phyloP scores from a whole-genome alignment of 2,113 vertebrate species.

The Piprites chloris region DNA sequence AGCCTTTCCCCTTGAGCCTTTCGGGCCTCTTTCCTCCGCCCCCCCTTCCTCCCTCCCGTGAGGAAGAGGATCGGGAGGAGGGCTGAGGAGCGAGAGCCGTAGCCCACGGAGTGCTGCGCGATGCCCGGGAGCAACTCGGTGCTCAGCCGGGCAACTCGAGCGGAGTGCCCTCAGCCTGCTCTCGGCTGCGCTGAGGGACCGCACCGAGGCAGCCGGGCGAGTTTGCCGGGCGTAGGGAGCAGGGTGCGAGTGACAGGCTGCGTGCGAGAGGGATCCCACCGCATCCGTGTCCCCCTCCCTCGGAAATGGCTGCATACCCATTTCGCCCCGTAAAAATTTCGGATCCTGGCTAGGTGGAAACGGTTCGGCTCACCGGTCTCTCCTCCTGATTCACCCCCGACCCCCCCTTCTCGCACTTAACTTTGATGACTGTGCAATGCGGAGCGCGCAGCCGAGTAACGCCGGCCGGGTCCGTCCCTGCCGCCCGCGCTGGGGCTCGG shows the following conservation, averaged over 20 bases:
- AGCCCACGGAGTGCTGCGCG: neutral
- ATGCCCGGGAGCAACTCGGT: constrained; percentile 54
- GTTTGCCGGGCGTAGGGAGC: neutral
- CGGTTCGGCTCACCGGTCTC: neutral
- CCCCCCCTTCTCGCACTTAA: constrained; percentile 47
- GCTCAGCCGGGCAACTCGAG: constrained; percentile 59
- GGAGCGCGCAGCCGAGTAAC: constrained; percentile 7
- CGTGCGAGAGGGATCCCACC: neutral
- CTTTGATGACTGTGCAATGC: constrained; percentile 77
- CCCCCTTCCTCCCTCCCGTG: neutral
- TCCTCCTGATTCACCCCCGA: neutral
- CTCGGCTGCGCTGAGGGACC: neutral
- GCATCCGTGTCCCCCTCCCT: neutral
- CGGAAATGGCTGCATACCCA: constrained; percentile 40
- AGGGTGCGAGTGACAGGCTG: neutral
- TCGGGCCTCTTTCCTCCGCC: neutral
- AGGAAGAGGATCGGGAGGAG: neutral
- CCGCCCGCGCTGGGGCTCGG: neutral
- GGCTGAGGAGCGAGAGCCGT: neutral
- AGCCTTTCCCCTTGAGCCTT: neutral
- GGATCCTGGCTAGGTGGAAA: neutral
- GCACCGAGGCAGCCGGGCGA: neutral
- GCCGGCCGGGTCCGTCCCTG: neutral
- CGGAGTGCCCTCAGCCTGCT: constrained; percentile 54
- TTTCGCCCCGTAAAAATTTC: neutral